phyloP scores from a whole-genome alignment of 2,888 invertebrate genomes.

The Eupeodes latifasciatus region DNA sequence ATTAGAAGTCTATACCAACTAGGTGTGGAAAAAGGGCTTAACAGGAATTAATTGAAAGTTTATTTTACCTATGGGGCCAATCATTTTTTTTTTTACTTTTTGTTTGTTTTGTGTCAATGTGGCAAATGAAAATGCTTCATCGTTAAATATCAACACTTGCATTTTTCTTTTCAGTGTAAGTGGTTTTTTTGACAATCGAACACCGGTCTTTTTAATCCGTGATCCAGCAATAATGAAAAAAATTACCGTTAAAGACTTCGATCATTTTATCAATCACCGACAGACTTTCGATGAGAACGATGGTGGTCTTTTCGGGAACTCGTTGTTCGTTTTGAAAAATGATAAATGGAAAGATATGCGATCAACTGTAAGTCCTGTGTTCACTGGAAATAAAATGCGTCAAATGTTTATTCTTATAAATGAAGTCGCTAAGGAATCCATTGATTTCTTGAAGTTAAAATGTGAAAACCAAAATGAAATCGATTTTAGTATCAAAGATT shows the following conservation, averaged over 20 bases:
- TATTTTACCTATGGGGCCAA: no score
- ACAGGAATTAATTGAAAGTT: no score
- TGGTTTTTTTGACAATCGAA: constrained; percentile 84
- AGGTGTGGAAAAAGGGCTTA: no score
- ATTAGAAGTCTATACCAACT: no score
- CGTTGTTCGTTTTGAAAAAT: constrained; percentile 84
- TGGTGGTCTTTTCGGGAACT: constrained; percentile 85
- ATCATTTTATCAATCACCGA: constrained; percentile 85
- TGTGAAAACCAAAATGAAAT: constrained; percentile 50
- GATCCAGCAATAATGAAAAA: constrained; percentile 85
- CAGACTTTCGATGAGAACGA: constrained; percentile 80
- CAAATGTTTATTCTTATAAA: constrained; percentile 83
- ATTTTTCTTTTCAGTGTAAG: constrained; percentile 81
- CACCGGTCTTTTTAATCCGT: constrained; percentile 83
- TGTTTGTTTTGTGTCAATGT: no score
- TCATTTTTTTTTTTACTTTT: no score
- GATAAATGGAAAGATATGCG: constrained; percentile 83
- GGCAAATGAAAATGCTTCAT: no score
- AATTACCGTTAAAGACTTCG: constrained; percentile 86
- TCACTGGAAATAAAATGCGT: constrained; percentile 84
- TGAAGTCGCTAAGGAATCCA: constrained; percentile 78
- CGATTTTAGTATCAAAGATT: constrained; percentile 83
- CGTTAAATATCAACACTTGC: neutral
- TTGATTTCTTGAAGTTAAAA: constrained; percentile 75
- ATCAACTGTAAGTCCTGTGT: constrained; percentile 83